phyloP scores from a whole-genome alignment of 1,140 invertebrate species.

The Lasioglossum albipes region DNA sequence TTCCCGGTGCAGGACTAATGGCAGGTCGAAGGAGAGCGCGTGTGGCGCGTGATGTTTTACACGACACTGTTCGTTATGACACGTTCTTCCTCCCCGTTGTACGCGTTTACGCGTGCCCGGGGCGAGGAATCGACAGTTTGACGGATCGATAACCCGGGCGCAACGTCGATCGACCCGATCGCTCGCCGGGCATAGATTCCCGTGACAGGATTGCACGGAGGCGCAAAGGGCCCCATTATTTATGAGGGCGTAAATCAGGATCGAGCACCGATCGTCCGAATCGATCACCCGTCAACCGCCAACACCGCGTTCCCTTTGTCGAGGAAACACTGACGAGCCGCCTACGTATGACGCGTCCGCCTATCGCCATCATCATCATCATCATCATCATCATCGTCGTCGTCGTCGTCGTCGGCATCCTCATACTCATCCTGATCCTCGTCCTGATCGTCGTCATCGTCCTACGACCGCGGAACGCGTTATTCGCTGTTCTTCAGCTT shows the following conservation, averaged over 20 bases:
- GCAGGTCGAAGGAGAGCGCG: not conserved
- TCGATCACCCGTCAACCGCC: constrained; percentile 43
- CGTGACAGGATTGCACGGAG: constrained; percentile 34
- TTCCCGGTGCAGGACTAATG: not conserved
- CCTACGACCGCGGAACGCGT: too few relatives aligned
- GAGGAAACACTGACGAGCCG: constrained; percentile 38
- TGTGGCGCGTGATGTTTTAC: constrained; percentile 5
- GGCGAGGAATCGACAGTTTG: constrained; percentile 41
- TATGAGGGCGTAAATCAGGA: constrained; percentile 47
- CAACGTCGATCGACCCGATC: constrained; percentile 29
- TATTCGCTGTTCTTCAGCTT: too few relatives aligned
- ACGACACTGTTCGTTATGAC: constrained; percentile 23
- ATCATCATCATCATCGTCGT: not conserved
- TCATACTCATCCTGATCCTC: too few relatives aligned
- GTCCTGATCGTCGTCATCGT: too few relatives aligned
- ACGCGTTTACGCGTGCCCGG: not conserved
- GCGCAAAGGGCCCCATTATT: constrained; percentile 41
- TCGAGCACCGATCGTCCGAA: constrained; percentile 36
- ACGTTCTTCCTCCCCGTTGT: constrained; percentile 1
- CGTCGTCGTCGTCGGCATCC: not conserved
- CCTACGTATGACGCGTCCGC: constrained; percentile 22
- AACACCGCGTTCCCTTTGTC: constrained; percentile 43
- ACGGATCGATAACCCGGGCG: constrained; percentile 40
- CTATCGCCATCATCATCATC: constrained; percentile 15
- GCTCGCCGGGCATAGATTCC: constrained; percentile 18